A percentile compares a stretch with the other conserved stretches of the same genome.
phyloP scores from a whole-genome alignment of 1,140 invertebrate genomes.

The Ridgeia piscesae region DNA sequence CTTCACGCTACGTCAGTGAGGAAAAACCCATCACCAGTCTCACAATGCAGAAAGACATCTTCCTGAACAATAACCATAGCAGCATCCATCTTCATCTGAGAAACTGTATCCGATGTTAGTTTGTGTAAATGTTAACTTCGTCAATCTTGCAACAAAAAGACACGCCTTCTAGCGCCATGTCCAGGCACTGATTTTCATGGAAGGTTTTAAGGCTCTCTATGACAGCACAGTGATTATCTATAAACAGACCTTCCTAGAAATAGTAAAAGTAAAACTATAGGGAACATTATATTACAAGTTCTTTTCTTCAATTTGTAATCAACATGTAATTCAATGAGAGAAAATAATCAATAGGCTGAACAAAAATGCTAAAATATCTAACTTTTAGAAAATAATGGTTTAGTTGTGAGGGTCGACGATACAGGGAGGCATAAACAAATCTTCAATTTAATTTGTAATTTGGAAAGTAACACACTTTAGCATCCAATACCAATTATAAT shows the following conservation, averaged over 20 bases:
- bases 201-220: background rate
- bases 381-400: too few relatives aligned
- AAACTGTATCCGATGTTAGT: background rate
- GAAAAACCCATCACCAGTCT: too few relatives aligned
- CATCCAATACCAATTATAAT: too few relatives aligned
- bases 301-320: background rate
- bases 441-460: too few relatives aligned
- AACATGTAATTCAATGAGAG: background rate
- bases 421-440: too few relatives aligned
- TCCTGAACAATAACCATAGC: background rate
- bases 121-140: background rate
- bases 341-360: background rate
- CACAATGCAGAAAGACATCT: background rate
- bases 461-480: too few relatives aligned
- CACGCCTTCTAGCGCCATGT: too few relatives aligned
- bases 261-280: background rate
- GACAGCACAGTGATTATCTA: background rate
- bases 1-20: background rate
- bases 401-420: too few relatives aligned
- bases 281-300: background rate
- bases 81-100: background rate
- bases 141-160: too few relatives aligned
- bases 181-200: background rate
- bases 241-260: background rate
- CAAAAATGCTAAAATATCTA: too few relatives aligned